Base-by-base conservation (phyloP, 1,140 invertebrate species). In the Aleiodes sp. region DNA sequence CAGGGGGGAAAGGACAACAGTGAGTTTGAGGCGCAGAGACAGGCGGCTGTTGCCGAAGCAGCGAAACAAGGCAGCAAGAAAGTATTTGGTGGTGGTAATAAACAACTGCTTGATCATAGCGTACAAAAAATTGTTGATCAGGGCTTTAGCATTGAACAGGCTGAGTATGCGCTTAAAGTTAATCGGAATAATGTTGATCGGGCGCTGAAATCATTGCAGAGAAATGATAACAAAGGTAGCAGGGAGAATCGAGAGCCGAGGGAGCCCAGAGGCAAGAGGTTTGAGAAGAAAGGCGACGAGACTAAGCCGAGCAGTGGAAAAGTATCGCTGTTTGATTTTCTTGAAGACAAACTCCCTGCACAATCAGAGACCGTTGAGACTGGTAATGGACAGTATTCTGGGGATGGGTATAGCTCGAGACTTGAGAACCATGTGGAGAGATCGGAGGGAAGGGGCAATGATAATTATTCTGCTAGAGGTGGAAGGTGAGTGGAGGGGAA, bases 11-110 rank as follows among this genome's bases (percentile, higher is more conserved):
- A 88, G 72, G 89, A 92, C 71, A 92, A 94, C 83, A 88, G 90
- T 14, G 94, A 96, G 79, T 97, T 97, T 87, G 94, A 95, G 81
- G 88, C 91, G 14, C 94, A 94, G 80, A 88, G 95, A 66, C 92
- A 92, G 74, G 94, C 93, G 73, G 94, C 93, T 0, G 96, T 97
- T 80, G 94, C 94, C 16, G 94, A 95, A 81, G 94, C 93, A 63
- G 91, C 91, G 52, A 91, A 91, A 64, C 89, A 93, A 71, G 92
- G 85, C n/a, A 87, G 84, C 52, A 86, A 87, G 63, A 90, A 90
- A 80, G 82, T 89, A 14, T 91, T 90, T 84, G 89, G 89, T 14
- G 88, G 93, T 10, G 92, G 92, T 64, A 90, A 90, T 41, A 93
- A 92, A 77, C 93, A 93, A 86, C 86, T 93, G 63, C 80, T 93